Evolutionary conservation across 1,140 invertebrate genomes (phyloP), one percentile per base, ranked within the genome.

Genomic region (Neomicropteryx cornuta): DNA sequence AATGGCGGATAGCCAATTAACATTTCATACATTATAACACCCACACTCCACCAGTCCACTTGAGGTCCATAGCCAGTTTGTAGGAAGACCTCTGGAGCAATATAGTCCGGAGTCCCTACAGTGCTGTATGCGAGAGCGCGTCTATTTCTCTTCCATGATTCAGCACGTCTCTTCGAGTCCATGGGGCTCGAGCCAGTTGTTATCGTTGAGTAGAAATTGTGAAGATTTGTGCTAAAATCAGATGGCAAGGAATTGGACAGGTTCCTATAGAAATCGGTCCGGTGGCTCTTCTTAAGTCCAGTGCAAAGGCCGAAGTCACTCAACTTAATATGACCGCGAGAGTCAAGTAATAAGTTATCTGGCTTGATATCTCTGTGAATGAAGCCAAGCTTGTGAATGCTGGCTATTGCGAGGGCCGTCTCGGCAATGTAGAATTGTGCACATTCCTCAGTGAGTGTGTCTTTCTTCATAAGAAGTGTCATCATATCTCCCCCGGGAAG

Each of bases 21-120:
- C 93, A 97, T 97, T 73, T 97, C 93, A 63, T 94, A 97, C 93
- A 97, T 97, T 45, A 97, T 97, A 22, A 97, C 93, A 33, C 93
- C 93, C 30, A 97, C 68, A 29, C 87, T 93, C 93, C 93, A 97
- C 84, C 89, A 97, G 68, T 97, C 93, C 64, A 91, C 95, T 20
- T 85, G 79, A 30, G 83, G 80, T 4, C 82, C 87, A 60, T 97
- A 97, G 42, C 93, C 93, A 28, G 87, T 91, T 65, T 94, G 89
- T 48, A 92, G 76, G 62, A 95, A 84, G 38, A 95, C 89, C 61
- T 71, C 69, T 17, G 93, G 93, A n/a, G 92, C 91, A 54, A 97
- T 97, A 55, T 97, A 97, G 69, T 97, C 93, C 10, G 93, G 93
- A 28, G 93, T 97, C 28, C 93, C 93, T 29, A 97, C 93, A 22